Conservation (phyloP, 2,797 vertebrate genomes). For the Intellagama lesueurii region DNA sequence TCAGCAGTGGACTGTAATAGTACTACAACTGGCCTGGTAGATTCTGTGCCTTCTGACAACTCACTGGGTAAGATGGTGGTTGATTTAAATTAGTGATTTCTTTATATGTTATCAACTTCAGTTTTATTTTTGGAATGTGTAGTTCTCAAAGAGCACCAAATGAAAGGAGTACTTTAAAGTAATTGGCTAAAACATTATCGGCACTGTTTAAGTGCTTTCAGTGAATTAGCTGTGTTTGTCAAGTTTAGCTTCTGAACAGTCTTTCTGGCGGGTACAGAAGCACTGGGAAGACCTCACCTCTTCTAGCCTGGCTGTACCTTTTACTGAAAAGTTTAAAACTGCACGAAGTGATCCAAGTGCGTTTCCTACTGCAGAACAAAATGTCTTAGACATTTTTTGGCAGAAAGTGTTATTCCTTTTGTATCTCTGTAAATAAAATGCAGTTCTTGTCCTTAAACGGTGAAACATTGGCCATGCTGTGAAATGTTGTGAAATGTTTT, state of each 20-base stretch:
- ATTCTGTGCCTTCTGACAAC: slow-evolving; percentile 81
- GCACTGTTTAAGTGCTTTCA: not conserved
- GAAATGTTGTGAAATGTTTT: slow-evolving; percentile 9
- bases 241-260: slow-evolving; percentile 9
- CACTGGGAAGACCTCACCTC: slow-evolving; percentile 45
- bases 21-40: slow-evolving; percentile 83
- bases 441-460: slow-evolving; percentile 50
- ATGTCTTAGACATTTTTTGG: slow-evolving; percentile 61
- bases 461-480: slow-evolving; percentile 25
- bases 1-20: slow-evolving; percentile 81
- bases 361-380: slow-evolving; percentile 64
- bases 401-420: slow-evolving; percentile 61
- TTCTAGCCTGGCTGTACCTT: slow-evolving; percentile 45
- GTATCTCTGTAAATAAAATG: slow-evolving; percentile 56
- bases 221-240: slow-evolving; percentile 19
- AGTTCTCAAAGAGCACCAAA: not conserved
- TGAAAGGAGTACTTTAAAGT: not conserved
- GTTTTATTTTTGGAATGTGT: not conserved
- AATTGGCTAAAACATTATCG: slow-evolving; percentile 1
- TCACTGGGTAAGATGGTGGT: slow-evolving; percentile 79
- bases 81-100: slow-evolving; percentile 27
- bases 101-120: not conserved
- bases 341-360: slow-evolving; percentile 63
- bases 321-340: slow-evolving; percentile 51
- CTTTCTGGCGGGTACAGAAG: slow-evolving; percentile 17